A percentile compares a stretch with the other conserved stretches of the same genome.
Conservation (phyloP, 2,113 vertebrate species). For the Ailurus styani region DNA sequence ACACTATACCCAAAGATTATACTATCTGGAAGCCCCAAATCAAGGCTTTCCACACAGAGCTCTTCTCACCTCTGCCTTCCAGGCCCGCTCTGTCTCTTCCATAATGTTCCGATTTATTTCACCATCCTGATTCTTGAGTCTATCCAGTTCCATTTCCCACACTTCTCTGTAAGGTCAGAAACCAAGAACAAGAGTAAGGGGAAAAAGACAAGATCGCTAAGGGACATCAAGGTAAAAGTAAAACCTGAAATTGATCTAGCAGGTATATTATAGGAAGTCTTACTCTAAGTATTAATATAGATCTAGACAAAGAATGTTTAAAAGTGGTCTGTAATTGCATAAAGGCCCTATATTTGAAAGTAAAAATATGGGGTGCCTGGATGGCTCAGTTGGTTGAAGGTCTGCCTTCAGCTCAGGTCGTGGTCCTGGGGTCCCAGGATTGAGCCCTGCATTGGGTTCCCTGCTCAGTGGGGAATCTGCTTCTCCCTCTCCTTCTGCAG, state of each 20-base stretch:
- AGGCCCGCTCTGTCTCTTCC: conserved; percentile 83
- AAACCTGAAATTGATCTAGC: neutral
- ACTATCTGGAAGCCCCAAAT: neutral
- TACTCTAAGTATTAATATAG: neutral
- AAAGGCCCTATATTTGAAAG: neutral
- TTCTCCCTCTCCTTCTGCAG: neutral
- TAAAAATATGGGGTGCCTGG: neutral
- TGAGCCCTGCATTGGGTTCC: neutral
- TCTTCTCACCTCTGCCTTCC: conserved; percentile 84
- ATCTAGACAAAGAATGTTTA: neutral
- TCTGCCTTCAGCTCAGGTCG: neutral
- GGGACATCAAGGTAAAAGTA: neutral
- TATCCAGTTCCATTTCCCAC: conserved; percentile 87
- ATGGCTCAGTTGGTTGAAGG: neutral
- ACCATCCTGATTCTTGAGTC: conserved; percentile 84
- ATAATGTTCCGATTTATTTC: conserved; percentile 84
- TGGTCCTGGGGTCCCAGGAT: neutral
- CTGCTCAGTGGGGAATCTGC: neutral
- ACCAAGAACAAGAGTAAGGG: neutral
- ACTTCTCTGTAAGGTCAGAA: conserved; percentile 78
- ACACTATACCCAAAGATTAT: neutral
- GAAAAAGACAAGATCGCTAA: neutral
- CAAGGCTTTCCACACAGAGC: neutral
- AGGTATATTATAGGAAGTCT: neutral
- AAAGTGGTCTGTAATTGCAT: neutral